These are phyloP conservation scores for Chondrosia reniformis DNA, from an alignment of 37 sponge, comb jelly and placozoan genomes.

Conservation along the genomic window DNA sequence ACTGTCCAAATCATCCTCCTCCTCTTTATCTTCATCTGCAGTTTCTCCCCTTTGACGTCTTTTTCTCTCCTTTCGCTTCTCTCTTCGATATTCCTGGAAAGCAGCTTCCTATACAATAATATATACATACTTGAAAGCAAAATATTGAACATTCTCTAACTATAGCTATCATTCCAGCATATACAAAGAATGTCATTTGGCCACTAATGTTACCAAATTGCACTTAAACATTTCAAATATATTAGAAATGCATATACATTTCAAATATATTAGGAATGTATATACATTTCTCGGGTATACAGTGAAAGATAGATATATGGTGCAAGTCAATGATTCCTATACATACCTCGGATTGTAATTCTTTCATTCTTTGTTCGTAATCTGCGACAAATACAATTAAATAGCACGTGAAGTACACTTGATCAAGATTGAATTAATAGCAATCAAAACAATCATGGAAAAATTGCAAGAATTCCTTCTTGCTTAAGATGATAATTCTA, in stretches of 20 bases:
- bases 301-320: not conserved
- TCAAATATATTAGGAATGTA: not conserved
- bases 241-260: not conserved
- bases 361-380: conserved; percentile 79
- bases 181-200: too few species aligned
- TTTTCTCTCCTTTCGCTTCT: conserved; percentile 58
- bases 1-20: conserved; percentile 47
- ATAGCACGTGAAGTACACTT: not conserved
- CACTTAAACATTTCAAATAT: too few species aligned
- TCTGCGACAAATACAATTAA: conserved; percentile 34
- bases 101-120: conserved; percentile 69
- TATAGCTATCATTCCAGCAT: too few species aligned
- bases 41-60: conserved; percentile 37
- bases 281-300: not conserved
- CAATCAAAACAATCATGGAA: too few species aligned
- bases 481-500: too few species aligned
- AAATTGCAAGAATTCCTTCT: too few species aligned
- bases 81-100: conserved; percentile 55
- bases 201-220: too few species aligned
- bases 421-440: too few species aligned
- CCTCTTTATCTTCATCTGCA: conserved; percentile 52
- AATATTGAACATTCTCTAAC: too few species aligned
- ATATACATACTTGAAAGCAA: too few species aligned
- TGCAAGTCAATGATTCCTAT: not conserved
- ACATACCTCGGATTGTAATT: conserved; percentile 76